A percentile compares a stretch with the other conserved stretches of the same genome.
These are phyloP conservation scores for Trichopria drosophilae DNA, from an alignment of 2,888 invertebrate genomes.

Conservation along the genomic window DNA sequence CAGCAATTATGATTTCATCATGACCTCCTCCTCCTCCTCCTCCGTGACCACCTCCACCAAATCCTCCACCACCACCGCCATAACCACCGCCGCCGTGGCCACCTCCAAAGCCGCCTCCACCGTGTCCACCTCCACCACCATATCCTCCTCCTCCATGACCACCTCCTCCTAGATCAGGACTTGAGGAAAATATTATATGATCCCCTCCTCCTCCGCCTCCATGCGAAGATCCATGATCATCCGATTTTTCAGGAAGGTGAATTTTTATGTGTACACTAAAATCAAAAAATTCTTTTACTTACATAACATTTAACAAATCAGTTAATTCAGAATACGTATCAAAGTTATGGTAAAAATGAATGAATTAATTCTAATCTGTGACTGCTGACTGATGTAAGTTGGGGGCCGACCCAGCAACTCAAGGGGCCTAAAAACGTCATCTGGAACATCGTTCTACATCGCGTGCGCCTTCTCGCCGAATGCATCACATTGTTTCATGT, in stretches of 20 bases:
- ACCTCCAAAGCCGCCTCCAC: constrained; percentile 33
- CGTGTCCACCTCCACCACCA: constrained; percentile 34
- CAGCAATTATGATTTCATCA: constrained; percentile 14
- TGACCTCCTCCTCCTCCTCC: constrained; percentile 23
- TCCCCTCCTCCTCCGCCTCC: constrained; percentile 34
- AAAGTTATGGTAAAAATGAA: no score
- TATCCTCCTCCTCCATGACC: constrained; percentile 14
- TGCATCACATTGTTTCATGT: no score
- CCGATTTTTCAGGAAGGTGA: constrained; percentile 44
- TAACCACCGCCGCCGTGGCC: constrained; percentile 34
- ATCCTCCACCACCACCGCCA: constrained; percentile 34
- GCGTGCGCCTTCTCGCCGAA: no score
- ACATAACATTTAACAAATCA: neutral
- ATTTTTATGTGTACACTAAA: constrained; percentile 50
- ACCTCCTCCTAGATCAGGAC: constrained; percentile 36
- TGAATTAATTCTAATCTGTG: no score
- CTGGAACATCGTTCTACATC: no score
- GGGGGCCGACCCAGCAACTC: no score
- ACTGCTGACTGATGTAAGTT: no score
- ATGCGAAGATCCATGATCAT: constrained; percentile 38
- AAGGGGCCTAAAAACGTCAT: no score
- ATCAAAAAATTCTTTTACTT: no score
- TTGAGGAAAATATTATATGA: constrained; percentile 38
- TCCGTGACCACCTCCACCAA: constrained; percentile 23
- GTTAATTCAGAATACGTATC: neutral